Base-by-base conservation (phyloP, 2,888 invertebrate species). In the Amblyjoppa proteus region DNA sequence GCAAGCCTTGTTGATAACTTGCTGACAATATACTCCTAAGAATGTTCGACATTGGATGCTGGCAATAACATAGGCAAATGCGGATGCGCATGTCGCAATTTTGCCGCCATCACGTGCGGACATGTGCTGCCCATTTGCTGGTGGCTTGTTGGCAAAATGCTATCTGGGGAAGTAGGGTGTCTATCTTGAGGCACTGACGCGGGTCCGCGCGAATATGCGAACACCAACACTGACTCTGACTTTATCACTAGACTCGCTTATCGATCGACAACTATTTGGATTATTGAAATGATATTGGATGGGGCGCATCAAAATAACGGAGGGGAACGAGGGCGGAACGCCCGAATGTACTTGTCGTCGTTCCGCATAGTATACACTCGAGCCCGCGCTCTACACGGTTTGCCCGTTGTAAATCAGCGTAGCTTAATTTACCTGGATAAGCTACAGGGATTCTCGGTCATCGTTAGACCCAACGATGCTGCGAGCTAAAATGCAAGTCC, bases 401-500 rank as follows among this genome's bases (percentile, higher is more conserved):
- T 11, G 38, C 38, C 11, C 34, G 77, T 53, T 81, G 78, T 81
- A 77, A 81, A 68, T 81, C 77, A 69, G 68, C 66, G 68, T 73
- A 25, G 71, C 76, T 81, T 71, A 53, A 76, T 80, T 81, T 84
- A 77, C 84, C 66, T 53, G 81, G 77, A 81, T 69, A 77, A 81
- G 73, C 68, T 73, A 61, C 64, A 49, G 58, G 71, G 71, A 74
- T 83, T 73, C 76, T 83, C 84, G 81, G 81, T 81, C 77, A 84
- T 81, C 74, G 81, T 84, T 81, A 84, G 81, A 84, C 77, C 74
- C 74, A 38, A 78, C 73, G 73, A 64, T 64, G 28, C 58, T 58
- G 31, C 73, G 58, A 69, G 74, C 73, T 78, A 78, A 78, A 83
- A 83, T 78, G 74, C 83, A 83, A 83, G 83, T 83, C 83, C 74